phyloP scores from a whole-genome alignment of 2,888 invertebrate species.

The Steinernema carpocapsae region DNA sequence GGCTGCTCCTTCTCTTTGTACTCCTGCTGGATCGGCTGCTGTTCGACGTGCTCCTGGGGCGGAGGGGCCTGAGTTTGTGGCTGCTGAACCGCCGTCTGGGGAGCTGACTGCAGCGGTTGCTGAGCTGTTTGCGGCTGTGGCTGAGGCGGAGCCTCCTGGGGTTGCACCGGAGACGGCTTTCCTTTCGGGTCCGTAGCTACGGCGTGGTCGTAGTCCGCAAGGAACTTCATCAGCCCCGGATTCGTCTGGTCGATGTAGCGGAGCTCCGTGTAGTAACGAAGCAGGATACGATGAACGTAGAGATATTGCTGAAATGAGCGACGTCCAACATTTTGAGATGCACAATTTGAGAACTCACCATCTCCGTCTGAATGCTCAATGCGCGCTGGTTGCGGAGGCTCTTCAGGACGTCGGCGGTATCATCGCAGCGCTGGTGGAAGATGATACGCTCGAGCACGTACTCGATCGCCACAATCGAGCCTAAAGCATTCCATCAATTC shows the following conservation, averaged over 20 bases:
- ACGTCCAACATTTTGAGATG: background rate
- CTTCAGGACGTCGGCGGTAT: background rate
- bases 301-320: constrained; percentile 46
- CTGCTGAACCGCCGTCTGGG: too few species aligned
- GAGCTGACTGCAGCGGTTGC: background rate
- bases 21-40: background rate
- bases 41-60: too few species aligned
- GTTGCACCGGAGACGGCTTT: background rate
- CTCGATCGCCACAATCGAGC: constrained; percentile 23
- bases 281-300: constrained; percentile 53
- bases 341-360: constrained; percentile 20
- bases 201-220: background rate
- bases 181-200: background rate
- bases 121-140: background rate
- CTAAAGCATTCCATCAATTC: background rate
- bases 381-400: constrained; percentile 11
- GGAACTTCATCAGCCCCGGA: background rate
- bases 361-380: constrained; percentile 12
- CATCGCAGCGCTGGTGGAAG: constrained; percentile 12
- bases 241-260: background rate
- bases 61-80: too few species aligned
- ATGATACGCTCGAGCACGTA: constrained; percentile 24
- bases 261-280: constrained; percentile 44
- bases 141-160: background rate
- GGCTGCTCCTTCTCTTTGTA: background rate